Percentiles rank a stretch among this genome's conserved stretches.
These are phyloP conservation scores for Drosophila pandora DNA, from an alignment of 1,140 invertebrate genomes.

Conservation along the genomic window DNA sequence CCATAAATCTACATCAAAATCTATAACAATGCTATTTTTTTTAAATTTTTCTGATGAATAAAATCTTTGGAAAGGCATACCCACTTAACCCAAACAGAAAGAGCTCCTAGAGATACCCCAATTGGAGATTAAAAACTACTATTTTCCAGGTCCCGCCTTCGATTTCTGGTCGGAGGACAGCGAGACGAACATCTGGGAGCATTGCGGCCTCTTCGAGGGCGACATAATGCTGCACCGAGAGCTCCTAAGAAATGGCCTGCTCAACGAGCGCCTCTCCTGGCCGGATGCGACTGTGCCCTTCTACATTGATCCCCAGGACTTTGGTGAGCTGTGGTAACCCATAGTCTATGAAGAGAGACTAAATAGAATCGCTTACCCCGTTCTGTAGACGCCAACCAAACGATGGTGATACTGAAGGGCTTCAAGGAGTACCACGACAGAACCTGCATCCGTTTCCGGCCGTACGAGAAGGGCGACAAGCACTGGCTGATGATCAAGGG, in stretches of 20 bases:
- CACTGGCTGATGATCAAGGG: conserved; percentile 87
- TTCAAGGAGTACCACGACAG: conserved; percentile 89
- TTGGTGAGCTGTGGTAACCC: conserved; percentile 85
- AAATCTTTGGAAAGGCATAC: too few species aligned
- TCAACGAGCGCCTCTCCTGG: conserved; percentile 87
- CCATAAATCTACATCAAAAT: too few species aligned
- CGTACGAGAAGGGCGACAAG: conserved; percentile 87
- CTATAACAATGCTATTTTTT: too few species aligned
- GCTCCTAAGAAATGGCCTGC: conserved; percentile 85
- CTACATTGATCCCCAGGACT: conserved; percentile 87
- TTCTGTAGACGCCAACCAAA: conserved; percentile 77
- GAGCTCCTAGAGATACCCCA: too few species aligned
- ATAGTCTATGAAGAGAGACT: not conserved
- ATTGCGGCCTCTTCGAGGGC: conserved; percentile 86
- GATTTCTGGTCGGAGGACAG: conserved; percentile 86
- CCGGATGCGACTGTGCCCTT: conserved; percentile 87
- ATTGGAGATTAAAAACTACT: conserved; percentile 13
- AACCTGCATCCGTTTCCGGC: conserved; percentile 90
- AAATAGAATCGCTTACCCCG: not conserved
- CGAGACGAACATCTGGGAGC: conserved; percentile 87
- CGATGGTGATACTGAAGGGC: conserved; percentile 86
- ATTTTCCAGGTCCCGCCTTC: conserved; percentile 85
- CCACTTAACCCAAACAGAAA: too few species aligned
- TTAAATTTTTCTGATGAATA: too few species aligned
- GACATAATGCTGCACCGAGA: conserved; percentile 85